Evolutionary conservation across 1,140 invertebrate genomes (phyloP), one percentile per base, ranked within the genome.

Genomic region (Trigoniulus corallinus): DNA sequence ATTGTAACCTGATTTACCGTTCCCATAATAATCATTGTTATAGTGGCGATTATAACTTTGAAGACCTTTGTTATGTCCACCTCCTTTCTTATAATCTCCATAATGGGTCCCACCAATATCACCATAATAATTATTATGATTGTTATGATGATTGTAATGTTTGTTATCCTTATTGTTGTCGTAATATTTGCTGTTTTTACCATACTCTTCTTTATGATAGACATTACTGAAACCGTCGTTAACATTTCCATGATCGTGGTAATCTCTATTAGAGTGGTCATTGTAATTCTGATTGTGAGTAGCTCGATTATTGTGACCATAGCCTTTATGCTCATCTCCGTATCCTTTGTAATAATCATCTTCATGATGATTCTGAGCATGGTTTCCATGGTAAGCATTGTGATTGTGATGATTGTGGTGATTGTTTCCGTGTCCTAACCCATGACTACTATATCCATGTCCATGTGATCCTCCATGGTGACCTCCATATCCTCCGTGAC

Each of bases 171-270:
- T 4, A 7, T 4, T 20, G 18, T 24, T 44, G 18, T 44, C 42
- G 18, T 7, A 24, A 24, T 21, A 44, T 4, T 44, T 44, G 18
- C 18, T 44, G 42, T 4, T 7, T 20, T 20, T 7, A 21, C 4
- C 4, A 18, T 44, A 44, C 21, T 44, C 42, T 44, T 44, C 42
- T 44, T 44, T 44, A 24, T 44, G 42, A 24, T 44, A 44, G 18
- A 44, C 42, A 44, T 44, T 44, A 21, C 24, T 44, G 18, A 44
- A 44, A 7, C 42, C 42, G 18, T 44, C 42, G 24, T 44, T 24
- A 20, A 7, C 12, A 24, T 44, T 4, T 7, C 42, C 42, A 7
- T 4, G 4, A 44, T 44, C 21, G 4, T 18, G 18, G 42, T 20
- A 44, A 7, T 24, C 18, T 21, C 12, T 44, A 10, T 18, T 12